Evolutionary conservation across 35 echinoderm and acorn worm genomes (phyloP), one percentile per base, ranked within the genome.

Genomic region (Heliocidaris erythrogramma): DNA sequence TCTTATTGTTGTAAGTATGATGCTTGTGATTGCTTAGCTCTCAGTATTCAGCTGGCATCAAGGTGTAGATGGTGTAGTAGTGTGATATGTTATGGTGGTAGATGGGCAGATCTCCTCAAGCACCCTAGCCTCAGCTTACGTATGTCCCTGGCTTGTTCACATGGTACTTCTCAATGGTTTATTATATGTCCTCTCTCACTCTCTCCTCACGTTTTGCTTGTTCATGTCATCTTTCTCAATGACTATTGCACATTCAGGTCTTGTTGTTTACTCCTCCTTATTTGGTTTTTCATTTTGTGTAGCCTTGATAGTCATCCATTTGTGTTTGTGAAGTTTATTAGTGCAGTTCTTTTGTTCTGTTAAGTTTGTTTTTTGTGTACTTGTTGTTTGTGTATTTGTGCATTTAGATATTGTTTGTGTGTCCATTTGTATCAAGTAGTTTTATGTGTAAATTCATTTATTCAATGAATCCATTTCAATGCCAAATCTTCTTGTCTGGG

Each of bases 1-100:
- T 94, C 96, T 99, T 85, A 99, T 99, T 85, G 95, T 97, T 92
- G 98, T 99, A 99, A 99, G 98, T 99, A 99, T 97, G 12, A 27
- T n/a, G 65, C 21, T 78, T 78, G 65, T 78, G 65, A 27, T 78
- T 78, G 65, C 65, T 7, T 78, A 78, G 5, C 17, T 21, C 18
- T 12, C 60, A 18, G 27, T 24, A 78, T 18, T 27, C 65, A 27
- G 4, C 59, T 60, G 2, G 2, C 5, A 2, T 18, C 65, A 78
- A 21, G 65, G 65, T 78, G 65, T 78, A 78, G 65, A 78, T 78
- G 65, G 65, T 78, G 65, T 78, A 78, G 65, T 78, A 27, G 65
- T 78, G 65, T 78, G 65, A 78, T 21, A 78, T 78, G 65, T 78
- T 21, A 4, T 78, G 65, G 18, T 78, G 65, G 18, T 78, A 78